These are phyloP conservation scores for Periophthalmus magnuspinnatus DNA, from an alignment of 2,797 vertebrate genomes.

Conservation along the genomic window DNA sequence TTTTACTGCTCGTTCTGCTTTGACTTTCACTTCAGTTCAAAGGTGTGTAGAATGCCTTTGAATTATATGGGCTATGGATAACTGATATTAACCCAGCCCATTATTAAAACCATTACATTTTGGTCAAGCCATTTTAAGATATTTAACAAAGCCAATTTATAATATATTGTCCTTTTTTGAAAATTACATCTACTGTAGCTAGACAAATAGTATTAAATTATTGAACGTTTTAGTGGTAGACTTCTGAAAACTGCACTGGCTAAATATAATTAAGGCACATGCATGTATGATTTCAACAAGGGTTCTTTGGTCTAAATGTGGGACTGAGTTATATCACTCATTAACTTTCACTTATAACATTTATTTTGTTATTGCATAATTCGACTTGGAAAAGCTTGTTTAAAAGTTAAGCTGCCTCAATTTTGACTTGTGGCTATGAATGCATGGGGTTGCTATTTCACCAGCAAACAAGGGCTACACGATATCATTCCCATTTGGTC, in stretches of 20 bases:
- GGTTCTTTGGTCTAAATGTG: background rate
- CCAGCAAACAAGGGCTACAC: conserved; percentile 69
- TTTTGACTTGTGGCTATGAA: background rate
- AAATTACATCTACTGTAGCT: background rate
- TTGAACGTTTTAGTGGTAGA: conserved; percentile 43
- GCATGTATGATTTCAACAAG: background rate
- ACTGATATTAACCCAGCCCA: conserved; percentile 55
- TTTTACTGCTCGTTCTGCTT: conserved; percentile 74
- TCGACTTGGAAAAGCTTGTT: background rate
- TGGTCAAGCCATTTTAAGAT: conserved; percentile 40
- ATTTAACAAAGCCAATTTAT: conserved; percentile 57
- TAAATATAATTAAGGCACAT: conserved; percentile 1
- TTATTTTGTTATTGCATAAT: background rate
- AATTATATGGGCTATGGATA: conserved; percentile 37
- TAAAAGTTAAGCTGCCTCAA: background rate
- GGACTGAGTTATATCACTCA: background rate
- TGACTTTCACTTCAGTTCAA: conserved; percentile 74
- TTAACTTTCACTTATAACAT: background rate
- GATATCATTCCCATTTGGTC: conserved; percentile 9
- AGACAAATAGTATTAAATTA: conserved; percentile 5
- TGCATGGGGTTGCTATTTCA: conserved; percentile 50
- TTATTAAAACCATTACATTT: conserved; percentile 15
- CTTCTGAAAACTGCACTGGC: conserved; percentile 30
- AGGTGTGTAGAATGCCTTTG: conserved; percentile 77
- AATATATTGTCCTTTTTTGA: conserved; percentile 12